A percentile compares a stretch with the other conserved stretches of the same genome.
Conservation (phyloP, 2,797 vertebrate genomes). For the Mionectes olivaceus region DNA sequence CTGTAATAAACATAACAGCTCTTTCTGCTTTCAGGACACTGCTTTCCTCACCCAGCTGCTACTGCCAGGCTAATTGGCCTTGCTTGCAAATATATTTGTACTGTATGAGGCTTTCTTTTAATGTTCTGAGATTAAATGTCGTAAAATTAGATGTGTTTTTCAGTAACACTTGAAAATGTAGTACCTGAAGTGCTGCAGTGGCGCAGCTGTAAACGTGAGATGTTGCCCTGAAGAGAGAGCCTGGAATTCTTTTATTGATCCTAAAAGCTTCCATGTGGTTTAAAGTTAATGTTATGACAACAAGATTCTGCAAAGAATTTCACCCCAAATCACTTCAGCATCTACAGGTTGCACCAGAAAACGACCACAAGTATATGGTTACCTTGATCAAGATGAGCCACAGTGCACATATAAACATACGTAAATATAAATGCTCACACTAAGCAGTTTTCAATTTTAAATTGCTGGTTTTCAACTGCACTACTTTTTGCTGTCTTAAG, state of each 20-base stretch:
- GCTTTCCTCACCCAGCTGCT: neutral
- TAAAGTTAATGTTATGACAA: neutral
- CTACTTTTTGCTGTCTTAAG: neutral
- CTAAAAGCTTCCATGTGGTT: neutral
- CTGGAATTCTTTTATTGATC: neutral
- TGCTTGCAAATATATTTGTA: neutral
- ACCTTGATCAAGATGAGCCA: neutral
- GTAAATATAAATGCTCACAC: no score
- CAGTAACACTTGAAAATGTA: neutral
- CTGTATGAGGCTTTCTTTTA: neutral
- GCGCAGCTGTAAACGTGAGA: neutral
- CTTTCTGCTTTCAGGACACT: neutral
- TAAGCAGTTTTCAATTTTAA: neutral
- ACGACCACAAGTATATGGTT: neutral
- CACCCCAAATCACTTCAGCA: neutral
- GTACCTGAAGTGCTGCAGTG: neutral
- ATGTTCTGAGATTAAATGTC: neutral
- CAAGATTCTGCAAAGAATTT: neutral
- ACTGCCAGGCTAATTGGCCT: neutral
- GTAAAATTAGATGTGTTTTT: neutral
- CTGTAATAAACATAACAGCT: neutral
- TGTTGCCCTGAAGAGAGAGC: neutral
- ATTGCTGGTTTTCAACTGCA: neutral
- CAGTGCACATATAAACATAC: rapidly evolving
- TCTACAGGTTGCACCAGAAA: neutral